These are phyloP conservation scores for Oceanodroma leucorhoa DNA, from an alignment of 2,797 vertebrate species.

Conservation along the genomic window DNA sequence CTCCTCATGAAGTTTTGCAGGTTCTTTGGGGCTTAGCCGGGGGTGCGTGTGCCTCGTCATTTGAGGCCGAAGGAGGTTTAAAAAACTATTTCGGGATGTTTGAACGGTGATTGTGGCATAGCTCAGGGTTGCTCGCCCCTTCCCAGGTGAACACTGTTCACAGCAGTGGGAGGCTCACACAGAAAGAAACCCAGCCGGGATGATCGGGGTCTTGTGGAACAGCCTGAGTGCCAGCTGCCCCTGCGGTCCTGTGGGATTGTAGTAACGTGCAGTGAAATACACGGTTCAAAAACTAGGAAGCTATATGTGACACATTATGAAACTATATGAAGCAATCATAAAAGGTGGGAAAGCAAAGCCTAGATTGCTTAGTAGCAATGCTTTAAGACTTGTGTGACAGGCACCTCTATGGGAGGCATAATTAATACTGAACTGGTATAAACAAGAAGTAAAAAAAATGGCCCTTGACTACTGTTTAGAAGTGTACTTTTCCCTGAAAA, in stretches of 20 bases:
- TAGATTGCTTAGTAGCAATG: fast-evolving
- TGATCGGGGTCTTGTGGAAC: fast-evolving
- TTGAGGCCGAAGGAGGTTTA: neutral
- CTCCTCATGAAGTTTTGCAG: fast-evolving
- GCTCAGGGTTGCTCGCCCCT: neutral
- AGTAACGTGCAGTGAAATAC: fast-evolving
- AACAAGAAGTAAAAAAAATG: neutral
- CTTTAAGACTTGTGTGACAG: no score
- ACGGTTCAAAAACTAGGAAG: fast-evolving
- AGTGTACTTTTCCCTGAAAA: neutral
- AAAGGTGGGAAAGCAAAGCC: neutral
- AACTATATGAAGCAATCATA: fast-evolving
- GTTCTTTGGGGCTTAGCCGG: neutral
- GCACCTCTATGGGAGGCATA: neutral
- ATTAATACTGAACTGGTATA: fast-evolving
- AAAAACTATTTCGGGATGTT: fast-evolving
- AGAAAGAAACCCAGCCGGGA: fast-evolving
- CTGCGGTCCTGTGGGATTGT: fast-evolving
- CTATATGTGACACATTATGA: fast-evolving
- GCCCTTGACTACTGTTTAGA: neutral
- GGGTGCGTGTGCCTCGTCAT: fast-evolving
- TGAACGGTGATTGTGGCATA: fast-evolving
- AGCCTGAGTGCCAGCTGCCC: fast-evolving
- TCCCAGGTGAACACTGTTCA: neutral
- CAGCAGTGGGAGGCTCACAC: fast-evolving